Evolutionary conservation across 1,140 invertebrate species (phyloP).

Genomic region (Macrocentrus cingulum): DNA sequence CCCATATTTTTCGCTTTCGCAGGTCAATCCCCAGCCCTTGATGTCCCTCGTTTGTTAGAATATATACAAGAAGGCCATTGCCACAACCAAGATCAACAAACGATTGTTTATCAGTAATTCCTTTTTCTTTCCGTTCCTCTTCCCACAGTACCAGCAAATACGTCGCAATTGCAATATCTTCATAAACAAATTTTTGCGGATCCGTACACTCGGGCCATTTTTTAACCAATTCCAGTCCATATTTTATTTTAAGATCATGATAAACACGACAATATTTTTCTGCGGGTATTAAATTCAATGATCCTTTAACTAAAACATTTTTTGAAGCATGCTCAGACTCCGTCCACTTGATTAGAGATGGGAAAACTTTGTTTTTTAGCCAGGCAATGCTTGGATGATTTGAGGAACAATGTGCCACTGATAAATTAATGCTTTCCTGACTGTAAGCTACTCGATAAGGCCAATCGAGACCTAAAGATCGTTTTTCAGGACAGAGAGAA

Average conservation of each 20-base stretch:
- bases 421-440: constrained; percentile 29
- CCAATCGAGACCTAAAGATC: constrained; percentile 37
- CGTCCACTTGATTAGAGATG: constrained; percentile 71
- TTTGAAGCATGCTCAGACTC: constrained; percentile 40
- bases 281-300: constrained; percentile 68
- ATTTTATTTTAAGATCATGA: constrained; percentile 76
- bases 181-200: constrained; percentile 92
- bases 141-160: constrained; percentile 86
- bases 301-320: constrained; percentile 55
- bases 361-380: constrained; percentile 62
- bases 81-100: constrained; percentile 97
- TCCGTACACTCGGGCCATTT: constrained; percentile 91
- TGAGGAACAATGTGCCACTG: constrained; percentile 31
- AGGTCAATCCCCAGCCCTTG: constrained; percentile 89
- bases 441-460: constrained; percentile 38
- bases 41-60: constrained; percentile 82
- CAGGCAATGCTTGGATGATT: constrained; percentile 54
- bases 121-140: constrained; percentile 53
- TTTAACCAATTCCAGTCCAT: constrained; percentile 71
- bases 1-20: constrained; percentile 88
- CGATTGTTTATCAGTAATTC: constrained; percentile 59
- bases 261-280: constrained; percentile 76
- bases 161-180: constrained; percentile 93
- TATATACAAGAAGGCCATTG: constrained; percentile 91
- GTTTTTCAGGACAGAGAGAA: constrained; percentile 32